Percentiles rank a stretch among this genome's conserved stretches.
phyloP scores from a whole-genome alignment of 2,113 vertebrate species.

The Indicator maculatus region DNA sequence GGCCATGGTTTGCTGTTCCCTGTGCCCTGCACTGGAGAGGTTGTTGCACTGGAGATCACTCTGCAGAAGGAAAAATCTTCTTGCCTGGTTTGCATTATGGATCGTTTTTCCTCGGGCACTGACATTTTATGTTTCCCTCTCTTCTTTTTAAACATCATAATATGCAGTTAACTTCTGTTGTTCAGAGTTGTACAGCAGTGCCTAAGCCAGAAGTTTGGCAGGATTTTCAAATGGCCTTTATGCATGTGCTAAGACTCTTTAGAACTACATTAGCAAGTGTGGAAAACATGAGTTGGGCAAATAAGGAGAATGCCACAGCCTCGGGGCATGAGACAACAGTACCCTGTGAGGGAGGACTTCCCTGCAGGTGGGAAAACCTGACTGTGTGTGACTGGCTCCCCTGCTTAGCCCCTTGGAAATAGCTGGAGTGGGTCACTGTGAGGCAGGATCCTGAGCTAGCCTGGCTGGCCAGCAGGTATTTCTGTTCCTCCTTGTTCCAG shows the following conservation, averaged over 20 bases:
- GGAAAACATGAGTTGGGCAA: background rate
- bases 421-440: fast-evolving
- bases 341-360: background rate
- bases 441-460: background rate
- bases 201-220: background rate
- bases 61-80: background rate
- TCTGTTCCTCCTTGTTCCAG: background rate
- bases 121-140: background rate
- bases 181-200: fast-evolving
- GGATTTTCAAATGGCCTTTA: background rate
- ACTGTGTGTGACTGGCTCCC: background rate
- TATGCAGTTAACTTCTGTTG: background rate
- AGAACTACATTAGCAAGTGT: background rate
- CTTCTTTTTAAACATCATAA: background rate
- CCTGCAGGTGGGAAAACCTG: background rate
- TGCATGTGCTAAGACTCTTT: no score
- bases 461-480: background rate
- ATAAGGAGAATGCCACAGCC: fast-evolving
- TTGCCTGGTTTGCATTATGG: background rate
- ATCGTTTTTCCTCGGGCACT: background rate
- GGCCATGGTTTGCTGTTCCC: background rate
- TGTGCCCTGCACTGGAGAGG: fast-evolving
- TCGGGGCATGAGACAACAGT: fast-evolving
- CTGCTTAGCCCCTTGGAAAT: background rate
- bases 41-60: background rate